Conservation (phyloP, 35 echinoderm and acorn worm species). For the Ophiothrix spiculata region DNA sequence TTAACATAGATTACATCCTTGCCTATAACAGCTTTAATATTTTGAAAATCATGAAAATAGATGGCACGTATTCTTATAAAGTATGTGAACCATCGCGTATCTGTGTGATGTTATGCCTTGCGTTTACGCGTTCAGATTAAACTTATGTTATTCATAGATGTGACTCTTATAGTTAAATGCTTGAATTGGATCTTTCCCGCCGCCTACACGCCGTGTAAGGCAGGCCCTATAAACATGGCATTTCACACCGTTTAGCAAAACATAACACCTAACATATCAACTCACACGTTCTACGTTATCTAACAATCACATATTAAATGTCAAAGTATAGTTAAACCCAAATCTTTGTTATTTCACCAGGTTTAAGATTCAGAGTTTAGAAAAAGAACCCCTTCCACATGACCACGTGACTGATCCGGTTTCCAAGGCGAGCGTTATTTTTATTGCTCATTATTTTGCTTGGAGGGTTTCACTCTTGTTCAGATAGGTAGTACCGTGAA, state of each 20-base stretch:
- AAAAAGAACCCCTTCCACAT: neutral
- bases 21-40: no score
- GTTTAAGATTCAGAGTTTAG: neutral
- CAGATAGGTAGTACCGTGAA: neutral
- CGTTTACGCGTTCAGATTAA: no score
- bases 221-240: no score
- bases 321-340: neutral
- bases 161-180: no score
- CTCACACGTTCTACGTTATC: neutral
- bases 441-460: constrained; percentile 13
- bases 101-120: no score
- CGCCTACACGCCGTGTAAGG: no score
- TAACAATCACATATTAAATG: neutral
- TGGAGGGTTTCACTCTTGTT: neutral
- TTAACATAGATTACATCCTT: no score
- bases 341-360: neutral
- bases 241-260: neutral
- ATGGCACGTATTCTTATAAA: no score
- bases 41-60: no score
- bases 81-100: no score
- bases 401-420: neutral
- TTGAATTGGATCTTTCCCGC: no score
- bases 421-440: neutral
- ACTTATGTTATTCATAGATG: no score
- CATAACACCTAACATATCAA: neutral